Percentiles rank a stretch among this genome's conserved stretches.
Evolutionary conservation across 92 coral and sea anemone genomes (phyloP).

Genomic region (Phenganax subtilis): DNA sequence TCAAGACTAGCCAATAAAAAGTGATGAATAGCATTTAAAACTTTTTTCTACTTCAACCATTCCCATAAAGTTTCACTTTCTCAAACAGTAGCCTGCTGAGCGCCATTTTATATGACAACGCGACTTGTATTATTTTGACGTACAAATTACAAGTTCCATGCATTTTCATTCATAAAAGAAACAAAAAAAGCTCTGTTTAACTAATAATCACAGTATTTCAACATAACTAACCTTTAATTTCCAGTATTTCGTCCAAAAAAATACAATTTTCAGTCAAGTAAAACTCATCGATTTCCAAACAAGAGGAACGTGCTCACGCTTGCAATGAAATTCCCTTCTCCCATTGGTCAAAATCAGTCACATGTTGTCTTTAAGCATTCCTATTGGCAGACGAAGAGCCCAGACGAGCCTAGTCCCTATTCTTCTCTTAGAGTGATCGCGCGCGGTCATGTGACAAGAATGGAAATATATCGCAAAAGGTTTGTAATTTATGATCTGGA

Average conservation of each 20-base stretch:
- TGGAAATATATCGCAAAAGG: conserved; percentile 11
- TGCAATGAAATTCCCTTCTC: background rate
- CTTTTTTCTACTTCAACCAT: too few species aligned
- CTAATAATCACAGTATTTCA: background rate
- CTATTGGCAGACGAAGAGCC: background rate
- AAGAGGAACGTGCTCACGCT: background rate
- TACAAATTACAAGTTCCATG: background rate
- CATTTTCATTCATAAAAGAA: background rate
- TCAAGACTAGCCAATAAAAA: too few species aligned
- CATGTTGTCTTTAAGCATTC: background rate
- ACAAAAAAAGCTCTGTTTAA: background rate
- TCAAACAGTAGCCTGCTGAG: too few species aligned
- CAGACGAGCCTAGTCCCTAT: background rate
- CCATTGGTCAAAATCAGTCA: conserved; percentile 2
- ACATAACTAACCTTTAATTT: background rate
- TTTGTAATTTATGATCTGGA: background rate
- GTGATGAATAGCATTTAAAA: too few species aligned
- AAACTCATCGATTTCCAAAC: background rate
- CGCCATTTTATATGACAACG: too few species aligned
- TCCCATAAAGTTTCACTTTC: too few species aligned
- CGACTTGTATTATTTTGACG: background rate
- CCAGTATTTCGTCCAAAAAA: background rate
- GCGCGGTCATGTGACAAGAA: conserved; percentile 43
- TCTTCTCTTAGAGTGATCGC: background rate
- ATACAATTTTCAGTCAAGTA: background rate